These are phyloP conservation scores for Euura lappo DNA, from an alignment of 1,140 invertebrate species.

Conservation along the genomic window DNA sequence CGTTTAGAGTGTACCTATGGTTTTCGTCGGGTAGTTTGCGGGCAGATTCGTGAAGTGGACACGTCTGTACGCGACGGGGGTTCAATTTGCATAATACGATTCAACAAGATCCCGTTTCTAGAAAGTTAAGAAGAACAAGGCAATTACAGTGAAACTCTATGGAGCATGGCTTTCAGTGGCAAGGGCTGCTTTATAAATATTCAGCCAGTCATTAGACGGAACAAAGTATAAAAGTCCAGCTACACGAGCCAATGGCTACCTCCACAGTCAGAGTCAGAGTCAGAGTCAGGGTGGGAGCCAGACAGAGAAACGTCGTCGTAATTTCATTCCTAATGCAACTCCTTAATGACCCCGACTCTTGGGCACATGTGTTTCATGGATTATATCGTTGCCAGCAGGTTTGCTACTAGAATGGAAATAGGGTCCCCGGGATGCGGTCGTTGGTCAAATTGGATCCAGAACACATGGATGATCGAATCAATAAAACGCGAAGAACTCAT, in stretches of 20 bases:
- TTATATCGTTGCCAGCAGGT: too few relatives aligned
- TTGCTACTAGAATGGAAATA: too few relatives aligned
- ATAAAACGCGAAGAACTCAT: too few relatives aligned
- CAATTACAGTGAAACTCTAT: conserved; percentile 61
- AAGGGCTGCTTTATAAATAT: conserved; percentile 57
- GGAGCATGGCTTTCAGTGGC: conserved; percentile 45
- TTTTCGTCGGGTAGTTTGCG: too few relatives aligned
- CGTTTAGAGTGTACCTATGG: too few relatives aligned
- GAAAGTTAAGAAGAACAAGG: conserved; percentile 59
- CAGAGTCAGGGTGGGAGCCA: not conserved
- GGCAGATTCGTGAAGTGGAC: too few relatives aligned
- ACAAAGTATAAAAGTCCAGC: conserved; percentile 28
- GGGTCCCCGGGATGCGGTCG: too few relatives aligned
- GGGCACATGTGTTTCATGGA: too few relatives aligned
- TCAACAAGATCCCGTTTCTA: conserved; percentile 55
- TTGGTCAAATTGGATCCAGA: too few relatives aligned
- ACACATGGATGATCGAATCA: too few relatives aligned
- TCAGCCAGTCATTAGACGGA: conserved; percentile 51
- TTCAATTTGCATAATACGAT: conserved; percentile 59
- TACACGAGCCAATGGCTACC: not conserved
- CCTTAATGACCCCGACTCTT: not conserved
- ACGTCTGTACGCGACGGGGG: too few relatives aligned
- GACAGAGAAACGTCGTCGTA: conserved; percentile 30
- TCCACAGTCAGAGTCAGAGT: not conserved
- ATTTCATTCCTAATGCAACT: conserved; percentile 39